These are phyloP conservation scores for Drosophila melanica DNA, from an alignment of 1,140 invertebrate genomes.

Conservation along the genomic window DNA sequence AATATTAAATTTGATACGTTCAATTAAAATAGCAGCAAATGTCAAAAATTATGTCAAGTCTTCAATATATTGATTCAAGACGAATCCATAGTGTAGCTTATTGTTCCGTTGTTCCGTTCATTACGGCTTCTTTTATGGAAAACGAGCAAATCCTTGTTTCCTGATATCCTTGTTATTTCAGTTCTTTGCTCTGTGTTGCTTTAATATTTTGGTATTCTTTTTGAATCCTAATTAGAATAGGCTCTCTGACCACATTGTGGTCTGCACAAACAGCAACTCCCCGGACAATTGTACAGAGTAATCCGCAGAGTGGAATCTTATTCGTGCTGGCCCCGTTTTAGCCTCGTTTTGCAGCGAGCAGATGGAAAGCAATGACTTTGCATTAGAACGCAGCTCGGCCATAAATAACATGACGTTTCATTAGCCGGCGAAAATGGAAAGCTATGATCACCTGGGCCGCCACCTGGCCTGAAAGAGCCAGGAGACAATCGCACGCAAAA, in stretches of 20 bases:
- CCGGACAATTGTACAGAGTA: slow-evolving; percentile 5
- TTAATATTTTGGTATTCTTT: not conserved
- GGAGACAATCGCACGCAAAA: slow-evolving; percentile 34
- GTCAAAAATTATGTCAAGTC: too few species aligned
- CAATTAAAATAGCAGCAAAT: too few species aligned
- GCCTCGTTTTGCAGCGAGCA: slow-evolving; percentile 2
- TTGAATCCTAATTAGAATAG: slow-evolving; percentile 1
- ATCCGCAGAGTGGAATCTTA: slow-evolving; percentile 13
- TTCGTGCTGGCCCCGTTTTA: slow-evolving; percentile 15
- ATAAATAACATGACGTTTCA: slow-evolving; percentile 82
- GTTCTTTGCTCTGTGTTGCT: not conserved
- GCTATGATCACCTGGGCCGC: slow-evolving; percentile 66
- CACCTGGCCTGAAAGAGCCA: slow-evolving; percentile 8
- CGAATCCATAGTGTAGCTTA: too few species aligned
- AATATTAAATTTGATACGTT: too few species aligned
- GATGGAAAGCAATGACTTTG: slow-evolving; percentile 73
- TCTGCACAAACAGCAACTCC: not conserved
- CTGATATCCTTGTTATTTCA: not conserved
- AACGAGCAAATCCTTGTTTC: not conserved
- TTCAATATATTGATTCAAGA: not conserved
- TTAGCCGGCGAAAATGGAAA: slow-evolving; percentile 73
- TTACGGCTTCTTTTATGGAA: too few species aligned
- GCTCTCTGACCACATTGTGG: not conserved
- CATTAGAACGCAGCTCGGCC: slow-evolving; percentile 69
- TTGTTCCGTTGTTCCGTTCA: too few species aligned